phyloP scores from a whole-genome alignment of 2,113 vertebrate species.

The Caranx ignobilis region DNA sequence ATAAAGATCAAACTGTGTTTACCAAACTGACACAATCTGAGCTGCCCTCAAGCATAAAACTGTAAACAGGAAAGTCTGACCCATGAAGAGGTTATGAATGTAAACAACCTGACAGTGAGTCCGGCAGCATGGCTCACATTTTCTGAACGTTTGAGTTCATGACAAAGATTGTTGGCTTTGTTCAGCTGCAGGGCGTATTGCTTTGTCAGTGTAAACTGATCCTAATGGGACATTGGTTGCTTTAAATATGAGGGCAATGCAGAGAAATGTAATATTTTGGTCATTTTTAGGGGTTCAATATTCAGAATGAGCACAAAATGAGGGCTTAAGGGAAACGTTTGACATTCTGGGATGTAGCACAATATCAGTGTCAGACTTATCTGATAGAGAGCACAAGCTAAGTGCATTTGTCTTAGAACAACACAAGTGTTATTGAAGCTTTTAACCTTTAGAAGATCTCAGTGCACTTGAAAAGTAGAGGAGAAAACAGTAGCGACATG shows the following conservation, averaged over 20 bases:
- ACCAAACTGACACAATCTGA: background rate
- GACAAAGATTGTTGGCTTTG: background rate
- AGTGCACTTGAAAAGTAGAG: no score
- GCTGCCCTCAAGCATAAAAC: background rate
- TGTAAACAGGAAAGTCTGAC: background rate
- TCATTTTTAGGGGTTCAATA: no score
- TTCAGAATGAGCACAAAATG: no score
- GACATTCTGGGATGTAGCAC: no score
- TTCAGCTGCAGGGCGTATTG: background rate
- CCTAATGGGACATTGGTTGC: background rate
- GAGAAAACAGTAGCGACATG: no score
- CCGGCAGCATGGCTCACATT: background rate
- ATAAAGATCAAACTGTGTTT: constrained; percentile 12
- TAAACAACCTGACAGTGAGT: background rate
- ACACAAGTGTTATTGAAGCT: no score
- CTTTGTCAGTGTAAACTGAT: background rate
- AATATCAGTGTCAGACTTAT: no score
- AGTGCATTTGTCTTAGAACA: no score
- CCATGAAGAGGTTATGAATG: background rate
- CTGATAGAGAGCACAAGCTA: no score
- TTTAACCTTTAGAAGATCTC: no score
- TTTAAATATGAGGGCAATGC: background rate
- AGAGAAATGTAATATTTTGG: background rate
- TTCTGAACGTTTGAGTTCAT: background rate
- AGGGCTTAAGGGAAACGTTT: no score